These are phyloP conservation scores for Brachionus calyciflorus DNA, from an alignment of 1,140 invertebrate genomes.

Conservation along the genomic window DNA sequence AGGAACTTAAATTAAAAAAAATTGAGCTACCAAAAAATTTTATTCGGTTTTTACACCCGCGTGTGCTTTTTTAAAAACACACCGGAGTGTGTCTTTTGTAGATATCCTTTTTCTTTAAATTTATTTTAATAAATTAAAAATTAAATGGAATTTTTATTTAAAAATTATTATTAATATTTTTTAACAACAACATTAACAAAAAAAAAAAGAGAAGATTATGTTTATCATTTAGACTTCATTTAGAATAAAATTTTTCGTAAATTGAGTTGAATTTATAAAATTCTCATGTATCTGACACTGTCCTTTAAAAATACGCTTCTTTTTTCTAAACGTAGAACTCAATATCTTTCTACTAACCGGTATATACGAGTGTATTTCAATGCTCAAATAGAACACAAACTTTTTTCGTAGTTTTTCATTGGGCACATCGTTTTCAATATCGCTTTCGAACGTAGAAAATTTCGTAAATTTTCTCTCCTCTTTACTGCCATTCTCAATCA, in stretches of 20 bases:
- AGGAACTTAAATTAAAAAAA: too few relatives aligned
- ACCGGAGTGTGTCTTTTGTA: too few relatives aligned
- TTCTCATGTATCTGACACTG: slow-evolving; percentile 45
- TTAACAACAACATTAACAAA: neutral
- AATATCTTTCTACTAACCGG: slow-evolving; percentile 44
- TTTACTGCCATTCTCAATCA: neutral
- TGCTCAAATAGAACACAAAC: slow-evolving; percentile 22
- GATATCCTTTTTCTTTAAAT: too few relatives aligned
- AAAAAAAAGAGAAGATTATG: neutral
- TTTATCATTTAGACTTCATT: slow-evolving; percentile 40
- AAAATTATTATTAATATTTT: slow-evolving; percentile 25
- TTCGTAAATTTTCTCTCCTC: too few relatives aligned
- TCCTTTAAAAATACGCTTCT: slow-evolving; percentile 42
- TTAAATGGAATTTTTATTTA: too few relatives aligned
- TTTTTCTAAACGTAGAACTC: slow-evolving; percentile 40
- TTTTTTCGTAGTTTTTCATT: neutral
- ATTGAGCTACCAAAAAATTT: too few relatives aligned
- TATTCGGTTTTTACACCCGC: too few relatives aligned
- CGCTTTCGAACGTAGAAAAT: too few relatives aligned
- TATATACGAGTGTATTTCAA: slow-evolving; percentile 45
- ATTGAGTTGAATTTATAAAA: slow-evolving; percentile 41
- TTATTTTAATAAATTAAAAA: too few relatives aligned
- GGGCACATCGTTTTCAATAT: neutral
- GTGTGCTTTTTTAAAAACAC: too few relatives aligned
- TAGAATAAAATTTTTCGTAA: slow-evolving; percentile 32